Base-by-base conservation (phyloP, 1,140 invertebrate species). In the Elymnias hypermnestra region DNA sequence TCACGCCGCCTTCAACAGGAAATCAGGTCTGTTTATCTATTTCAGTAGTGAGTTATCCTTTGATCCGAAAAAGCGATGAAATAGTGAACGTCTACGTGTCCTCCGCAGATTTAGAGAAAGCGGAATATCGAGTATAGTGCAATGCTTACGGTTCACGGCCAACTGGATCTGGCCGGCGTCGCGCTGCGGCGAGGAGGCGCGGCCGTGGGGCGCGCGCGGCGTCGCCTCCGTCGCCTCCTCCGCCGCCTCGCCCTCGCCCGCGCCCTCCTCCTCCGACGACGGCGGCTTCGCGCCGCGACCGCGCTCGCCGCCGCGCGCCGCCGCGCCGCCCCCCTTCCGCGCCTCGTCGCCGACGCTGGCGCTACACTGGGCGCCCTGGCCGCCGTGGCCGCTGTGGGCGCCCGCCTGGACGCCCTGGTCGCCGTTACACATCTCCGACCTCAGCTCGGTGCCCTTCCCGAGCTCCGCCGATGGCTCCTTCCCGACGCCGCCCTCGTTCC, bases 81-180 rank as follows among this genome's bases (percentile, higher is more conserved):
- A n/a, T n/a, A n/a, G n/a, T n/a, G n/a, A n/a, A n/a, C n/a, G n/a
- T n/a, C n/a, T n/a, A n/a, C n/a, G n/a, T n/a, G n/a, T n/a, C n/a
- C n/a, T n/a, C n/a, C n/a, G n/a, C 88, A 95, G 94, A 94, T 91
- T 92, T 94, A 93, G 94, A 92, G 91, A 94, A 93, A 91, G 94
- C 94, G 89, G 94, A 95, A 91, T 95, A 95, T 93, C 94, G 94
- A 92, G 94, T 95, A 87, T 95, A 91, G 93, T 89, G 79, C 89
- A 92, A 56, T 86, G 85, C 62, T 79, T 92, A 57, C 78, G 83
- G 37, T 90, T 92, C 68, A 88, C 90, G 49, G 85, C 87, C 39
- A 90, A 91, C 71, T 92, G 90, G 90, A 89, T 92, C 60, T 92
- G 90, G 91, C 90, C 91, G 56, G 86, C 87, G 59, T 89, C 91